Base-by-base conservation (phyloP, 2,113 vertebrate species). In the Phyllopteryx taeniolatus region DNA sequence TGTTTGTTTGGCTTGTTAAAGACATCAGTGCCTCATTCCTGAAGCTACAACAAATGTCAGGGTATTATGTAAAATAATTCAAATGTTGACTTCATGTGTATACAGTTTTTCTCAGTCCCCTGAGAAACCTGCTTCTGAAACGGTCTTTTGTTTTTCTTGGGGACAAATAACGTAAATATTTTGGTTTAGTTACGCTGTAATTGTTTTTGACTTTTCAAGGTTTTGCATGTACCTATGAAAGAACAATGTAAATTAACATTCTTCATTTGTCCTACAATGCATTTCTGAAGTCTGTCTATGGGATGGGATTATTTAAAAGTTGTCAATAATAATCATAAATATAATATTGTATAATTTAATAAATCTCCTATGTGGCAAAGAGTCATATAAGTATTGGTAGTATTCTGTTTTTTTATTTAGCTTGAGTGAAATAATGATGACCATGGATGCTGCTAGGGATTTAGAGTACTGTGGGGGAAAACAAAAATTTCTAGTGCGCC, bases 21-120 rank as follows among this genome's bases (percentile, higher is more conserved):
- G 20, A 76, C 42, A 67, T 53, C 77, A 81, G 73, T 81, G 85
- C 82, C 83, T 84, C 73, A 63, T 78, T 83, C 72, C 61, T 75
- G 42, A 72, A 80, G 74, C 62, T 83, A 42, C 70, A 74, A 73
- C 42, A 74, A 64, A 72, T 75, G 3, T 62, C 66, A 75, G 68
- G 77, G 74, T 74, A 83, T 35, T 80, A 22, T 66, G 31, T 35
- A 39, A 53, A 51, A 31, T 53, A 35, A 68, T 68, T 53, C 15
- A 11, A 51, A 65, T 27, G 20, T 65, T n/a, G 19, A 35, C 59
- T 46, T 2, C 20, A 27, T 65, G 63, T 27, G 31, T 61, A 9
- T 3, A 3, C 4, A 27, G 20, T 44, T 65, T 61, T 65, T 65
- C 20, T 14, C 5, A 12, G 7, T 35, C 5, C 31, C 31, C 15